phyloP scores from a whole-genome alignment of 2,113 vertebrate species.

The Smithornis capensis region DNA sequence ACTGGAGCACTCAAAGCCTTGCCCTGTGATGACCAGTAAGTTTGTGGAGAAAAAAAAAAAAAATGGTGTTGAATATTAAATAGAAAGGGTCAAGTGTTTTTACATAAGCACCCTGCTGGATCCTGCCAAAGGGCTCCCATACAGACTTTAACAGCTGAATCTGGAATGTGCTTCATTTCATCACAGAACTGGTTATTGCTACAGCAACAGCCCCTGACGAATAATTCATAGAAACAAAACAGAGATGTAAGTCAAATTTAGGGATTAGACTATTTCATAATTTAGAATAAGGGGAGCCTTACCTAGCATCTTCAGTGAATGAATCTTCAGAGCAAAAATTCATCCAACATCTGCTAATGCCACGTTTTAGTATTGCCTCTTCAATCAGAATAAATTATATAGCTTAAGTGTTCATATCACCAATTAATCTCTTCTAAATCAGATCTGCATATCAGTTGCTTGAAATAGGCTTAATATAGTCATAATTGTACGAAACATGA shows the following conservation, averaged over 20 bases:
- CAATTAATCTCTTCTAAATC: conserved; percentile 60
- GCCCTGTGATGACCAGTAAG: conserved; percentile 1
- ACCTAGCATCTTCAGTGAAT: background rate
- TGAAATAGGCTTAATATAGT: conserved; percentile 46
- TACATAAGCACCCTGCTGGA: background rate
- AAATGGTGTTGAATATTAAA: conserved; percentile 30
- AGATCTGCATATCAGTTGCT: conserved; percentile 53
- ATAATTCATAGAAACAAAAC: conserved; percentile 27
- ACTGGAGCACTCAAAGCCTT: background rate
- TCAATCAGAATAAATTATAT: conserved; percentile 47
- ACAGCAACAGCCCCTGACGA: conserved; percentile 5
- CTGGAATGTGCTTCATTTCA: background rate
- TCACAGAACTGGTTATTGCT: background rate
- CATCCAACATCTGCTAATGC: conserved; percentile 7
- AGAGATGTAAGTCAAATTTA: conserved; percentile 11
- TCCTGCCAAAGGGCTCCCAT: background rate
- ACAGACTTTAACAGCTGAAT: background rate
- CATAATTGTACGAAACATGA: conserved; percentile 45
- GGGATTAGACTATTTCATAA: background rate
- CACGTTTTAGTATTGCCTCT: conserved; percentile 39
- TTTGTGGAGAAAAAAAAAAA: background rate
- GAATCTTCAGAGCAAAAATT: background rate
- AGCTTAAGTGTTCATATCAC: conserved; percentile 46
- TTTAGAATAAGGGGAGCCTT: background rate
- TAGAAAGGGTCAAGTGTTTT: conserved; percentile 1